A percentile compares a stretch with the other conserved stretches of the same genome.
Conservation (phyloP, 37 sponge, comb jelly and placozoan genomes). For the Spongia lamella region DNA sequence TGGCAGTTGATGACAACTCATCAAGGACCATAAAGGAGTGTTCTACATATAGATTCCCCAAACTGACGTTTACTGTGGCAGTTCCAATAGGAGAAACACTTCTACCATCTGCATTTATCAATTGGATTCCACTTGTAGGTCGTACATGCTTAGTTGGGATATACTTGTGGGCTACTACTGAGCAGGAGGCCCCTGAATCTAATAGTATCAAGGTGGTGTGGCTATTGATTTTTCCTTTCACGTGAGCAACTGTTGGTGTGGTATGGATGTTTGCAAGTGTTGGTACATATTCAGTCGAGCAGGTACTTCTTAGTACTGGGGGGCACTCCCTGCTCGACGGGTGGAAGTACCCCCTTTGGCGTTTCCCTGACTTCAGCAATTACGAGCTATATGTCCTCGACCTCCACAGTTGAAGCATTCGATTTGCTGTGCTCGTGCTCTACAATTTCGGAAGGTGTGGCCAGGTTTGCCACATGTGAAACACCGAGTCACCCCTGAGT, state of each 20-base stretch:
- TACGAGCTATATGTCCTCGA: conserved; percentile 7
- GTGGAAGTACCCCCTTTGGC: background rate
- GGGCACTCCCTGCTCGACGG: conserved; percentile 7
- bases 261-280: background rate
- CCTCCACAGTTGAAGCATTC: conserved; percentile 1
- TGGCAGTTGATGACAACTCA: too few species aligned
- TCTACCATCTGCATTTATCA: too few species aligned
- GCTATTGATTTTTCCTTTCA: background rate
- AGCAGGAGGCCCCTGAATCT: conserved; percentile 13
- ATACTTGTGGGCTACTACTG: background rate
- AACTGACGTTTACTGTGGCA: too few species aligned
- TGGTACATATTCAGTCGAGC: background rate
- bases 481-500: background rate
- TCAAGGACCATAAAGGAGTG: too few species aligned
- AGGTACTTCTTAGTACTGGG: background rate
- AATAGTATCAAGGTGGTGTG: background rate
- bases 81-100: too few species aligned
- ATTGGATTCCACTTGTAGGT: too few species aligned
- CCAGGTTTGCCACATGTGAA: conserved; percentile 1
- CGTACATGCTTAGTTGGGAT: too few species aligned
- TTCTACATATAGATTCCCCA: too few species aligned
- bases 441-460: background rate
- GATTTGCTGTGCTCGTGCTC: background rate
- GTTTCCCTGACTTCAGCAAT: conserved; percentile 1
- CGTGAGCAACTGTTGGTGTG: background rate